phyloP scores from a whole-genome alignment of 2,888 invertebrate species.

The Dioctria linearis region DNA sequence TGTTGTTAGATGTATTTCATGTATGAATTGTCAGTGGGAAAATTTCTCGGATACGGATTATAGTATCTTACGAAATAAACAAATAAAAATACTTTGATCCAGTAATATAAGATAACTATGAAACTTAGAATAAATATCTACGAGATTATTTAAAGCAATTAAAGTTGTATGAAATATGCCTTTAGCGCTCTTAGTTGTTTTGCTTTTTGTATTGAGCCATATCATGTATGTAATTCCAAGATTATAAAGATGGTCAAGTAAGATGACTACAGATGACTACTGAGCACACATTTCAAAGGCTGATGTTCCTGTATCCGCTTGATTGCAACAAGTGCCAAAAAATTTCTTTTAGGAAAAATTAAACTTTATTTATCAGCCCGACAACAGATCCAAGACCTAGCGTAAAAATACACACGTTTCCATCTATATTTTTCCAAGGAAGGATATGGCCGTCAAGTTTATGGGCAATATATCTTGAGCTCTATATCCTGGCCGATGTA shows the following conservation, averaged over 20 bases:
- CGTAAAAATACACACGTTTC: constrained; percentile 46
- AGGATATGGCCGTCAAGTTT: constrained; percentile 53
- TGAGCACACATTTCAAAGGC: constrained; percentile 30
- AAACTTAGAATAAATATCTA: no score
- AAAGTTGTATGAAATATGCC: no score
- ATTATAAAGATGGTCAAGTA: constrained; percentile 5
- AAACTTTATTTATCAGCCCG: constrained; percentile 43
- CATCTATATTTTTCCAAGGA: constrained; percentile 32
- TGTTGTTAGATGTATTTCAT: no score
- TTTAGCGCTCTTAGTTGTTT: no score
- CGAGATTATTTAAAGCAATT: no score
- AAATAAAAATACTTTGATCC: no score
- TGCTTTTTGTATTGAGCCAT: no score
- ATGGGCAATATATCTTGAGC: constrained; percentile 58
- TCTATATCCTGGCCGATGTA: constrained; percentile 57
- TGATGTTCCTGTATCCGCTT: constrained; percentile 34
- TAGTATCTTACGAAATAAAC: no score
- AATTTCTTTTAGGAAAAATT: constrained; percentile 39
- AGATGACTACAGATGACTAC: constrained; percentile 21
- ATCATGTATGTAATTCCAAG: no score
- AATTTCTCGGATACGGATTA: no score
- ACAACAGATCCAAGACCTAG: not conserved
- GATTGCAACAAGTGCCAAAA: constrained; percentile 50
- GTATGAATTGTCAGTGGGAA: no score
- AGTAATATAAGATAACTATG: no score